Evolutionary conservation across 2,797 vertebrate species (phyloP).

Genomic region (Potorous gilbertii): DNA sequence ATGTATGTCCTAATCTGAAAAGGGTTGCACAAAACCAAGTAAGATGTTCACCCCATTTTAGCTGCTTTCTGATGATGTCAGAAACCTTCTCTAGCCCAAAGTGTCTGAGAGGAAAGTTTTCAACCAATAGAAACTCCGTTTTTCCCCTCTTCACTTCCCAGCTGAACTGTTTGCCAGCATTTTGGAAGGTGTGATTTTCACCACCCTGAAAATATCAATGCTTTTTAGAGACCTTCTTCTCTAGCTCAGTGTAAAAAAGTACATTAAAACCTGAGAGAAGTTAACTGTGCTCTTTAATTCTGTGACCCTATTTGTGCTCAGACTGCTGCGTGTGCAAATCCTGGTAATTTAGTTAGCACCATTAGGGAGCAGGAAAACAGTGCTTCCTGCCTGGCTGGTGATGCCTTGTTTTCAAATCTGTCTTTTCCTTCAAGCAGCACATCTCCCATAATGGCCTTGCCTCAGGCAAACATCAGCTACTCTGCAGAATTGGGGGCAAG

Average conservation of each 20-base stretch:
- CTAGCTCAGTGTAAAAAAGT: not conserved
- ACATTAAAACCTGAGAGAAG: slow-evolving; percentile 1
- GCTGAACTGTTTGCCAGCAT: not conserved
- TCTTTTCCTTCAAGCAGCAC: not conserved
- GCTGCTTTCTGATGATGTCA: not conserved
- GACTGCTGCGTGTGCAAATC: not conserved
- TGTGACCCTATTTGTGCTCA: slow-evolving; percentile 12
- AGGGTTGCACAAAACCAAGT: not conserved
- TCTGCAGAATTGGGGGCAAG: slow-evolving; percentile 7
- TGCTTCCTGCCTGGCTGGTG: not conserved
- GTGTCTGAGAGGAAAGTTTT: not conserved
- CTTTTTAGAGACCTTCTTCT: not conserved
- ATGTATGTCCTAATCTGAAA: not conserved
- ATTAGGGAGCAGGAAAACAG: not conserved
- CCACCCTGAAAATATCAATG: slow-evolving; percentile 15
- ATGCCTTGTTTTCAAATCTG: not conserved
- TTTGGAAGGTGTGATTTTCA: slow-evolving; percentile 21
- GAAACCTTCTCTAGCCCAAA: not conserved
- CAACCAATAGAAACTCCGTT: not conserved
- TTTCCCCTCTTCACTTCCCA: not conserved
- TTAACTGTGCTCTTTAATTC: slow-evolving; percentile 6
- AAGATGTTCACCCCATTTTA: not conserved
- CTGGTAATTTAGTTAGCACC: not conserved
- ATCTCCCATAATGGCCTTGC: not conserved
- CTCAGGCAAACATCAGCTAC: slow-evolving; percentile 16